A percentile compares a stretch with the other conserved stretches of the same genome.
These are phyloP conservation scores for Limnephilus rhombicus DNA, from an alignment of 2,888 invertebrate genomes.

Conservation along the genomic window DNA sequence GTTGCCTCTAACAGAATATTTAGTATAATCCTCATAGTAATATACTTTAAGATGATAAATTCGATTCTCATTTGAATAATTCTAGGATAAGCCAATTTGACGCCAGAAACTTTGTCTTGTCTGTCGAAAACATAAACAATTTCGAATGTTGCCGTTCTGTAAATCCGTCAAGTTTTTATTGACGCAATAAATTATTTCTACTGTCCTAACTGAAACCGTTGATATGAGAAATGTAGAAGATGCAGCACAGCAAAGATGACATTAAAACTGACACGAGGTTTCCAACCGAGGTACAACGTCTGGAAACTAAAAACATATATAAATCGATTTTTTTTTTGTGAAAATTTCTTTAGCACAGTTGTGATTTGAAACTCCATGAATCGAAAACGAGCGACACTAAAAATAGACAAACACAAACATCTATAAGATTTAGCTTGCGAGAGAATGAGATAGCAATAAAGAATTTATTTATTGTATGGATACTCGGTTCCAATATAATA, in stretches of 20 bases:
- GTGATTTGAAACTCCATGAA: no score
- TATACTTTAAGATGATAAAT: slow-evolving; percentile 41
- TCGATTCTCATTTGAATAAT: slow-evolving; percentile 46
- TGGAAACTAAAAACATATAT: no score
- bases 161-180: slow-evolving; percentile 46
- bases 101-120: slow-evolving; percentile 38
- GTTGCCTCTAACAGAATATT: slow-evolving; percentile 20
- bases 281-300: no score
- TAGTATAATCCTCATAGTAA: slow-evolving; percentile 31
- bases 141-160: slow-evolving; percentile 32
- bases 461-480: no score
- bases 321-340: no score
- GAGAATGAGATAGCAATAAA: no score
- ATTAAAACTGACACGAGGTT: background rate
- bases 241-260: background rate
- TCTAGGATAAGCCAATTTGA: slow-evolving; percentile 44
- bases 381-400: no score
- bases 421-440: no score
- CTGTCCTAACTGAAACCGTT: background rate
- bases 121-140: slow-evolving; percentile 37
- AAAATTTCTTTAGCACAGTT: no score
- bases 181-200: slow-evolving; percentile 36
- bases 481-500: no score
- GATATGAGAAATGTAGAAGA: background rate
- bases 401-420: no score